phyloP scores from a whole-genome alignment of 2,888 invertebrate genomes.

The Tridacna crocea region DNA sequence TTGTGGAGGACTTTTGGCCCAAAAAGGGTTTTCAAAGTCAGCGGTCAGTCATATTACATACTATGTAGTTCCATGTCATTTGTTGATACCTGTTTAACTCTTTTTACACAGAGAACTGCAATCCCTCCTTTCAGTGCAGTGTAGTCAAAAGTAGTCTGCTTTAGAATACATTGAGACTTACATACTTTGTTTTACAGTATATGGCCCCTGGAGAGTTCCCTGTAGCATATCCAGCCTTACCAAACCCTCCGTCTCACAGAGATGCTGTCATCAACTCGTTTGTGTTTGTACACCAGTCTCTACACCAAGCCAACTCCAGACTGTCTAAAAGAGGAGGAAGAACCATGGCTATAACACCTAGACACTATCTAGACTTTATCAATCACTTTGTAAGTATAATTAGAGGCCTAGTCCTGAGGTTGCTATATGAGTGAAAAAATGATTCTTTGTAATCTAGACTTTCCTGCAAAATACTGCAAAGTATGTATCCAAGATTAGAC shows the following conservation, averaged over 20 bases:
- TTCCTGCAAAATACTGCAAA: too few relatives aligned
- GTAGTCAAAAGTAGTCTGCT: background rate
- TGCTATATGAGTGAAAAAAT: too few relatives aligned
- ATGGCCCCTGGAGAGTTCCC: constrained; percentile 95
- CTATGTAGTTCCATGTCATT: too few relatives aligned
- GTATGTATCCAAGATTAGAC: too few relatives aligned
- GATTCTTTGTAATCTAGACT: too few relatives aligned
- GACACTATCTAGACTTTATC: constrained; percentile 99
- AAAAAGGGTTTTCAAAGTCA: too few relatives aligned
- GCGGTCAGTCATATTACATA: too few relatives aligned
- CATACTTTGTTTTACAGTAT: constrained; percentile 86
- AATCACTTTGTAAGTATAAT: constrained; percentile 93
- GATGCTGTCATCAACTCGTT: constrained; percentile 99
- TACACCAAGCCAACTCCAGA: constrained; percentile 96
- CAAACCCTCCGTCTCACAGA: constrained; percentile 90
- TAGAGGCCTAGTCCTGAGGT: background rate
- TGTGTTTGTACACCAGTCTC: constrained; percentile 98
- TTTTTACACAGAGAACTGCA: too few relatives aligned
- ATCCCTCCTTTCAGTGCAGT: too few relatives aligned
- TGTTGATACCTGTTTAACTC: too few relatives aligned
- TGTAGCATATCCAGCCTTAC: constrained; percentile 89
- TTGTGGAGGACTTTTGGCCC: too few relatives aligned
- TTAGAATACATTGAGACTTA: background rate
- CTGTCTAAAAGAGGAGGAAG: constrained; percentile 96
- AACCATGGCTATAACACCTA: constrained; percentile 98